Evolutionary conservation across 2,113 vertebrate genomes (phyloP), one percentile per base, ranked within the genome.

Genomic region (Ailurus styani): DNA sequence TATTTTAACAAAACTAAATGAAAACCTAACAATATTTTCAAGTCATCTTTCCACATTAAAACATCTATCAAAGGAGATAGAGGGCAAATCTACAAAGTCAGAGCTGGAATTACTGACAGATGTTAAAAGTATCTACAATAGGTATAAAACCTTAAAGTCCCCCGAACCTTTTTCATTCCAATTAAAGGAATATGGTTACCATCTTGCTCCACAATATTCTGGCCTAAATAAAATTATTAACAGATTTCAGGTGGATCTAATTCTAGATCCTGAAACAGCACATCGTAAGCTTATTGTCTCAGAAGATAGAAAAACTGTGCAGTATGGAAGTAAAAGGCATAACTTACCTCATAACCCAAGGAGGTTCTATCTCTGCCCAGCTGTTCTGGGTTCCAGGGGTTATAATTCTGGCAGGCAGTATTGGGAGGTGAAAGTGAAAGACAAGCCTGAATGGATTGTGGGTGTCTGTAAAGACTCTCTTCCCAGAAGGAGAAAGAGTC

Each of bases 231-330:
- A 45, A 90, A 93, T 98, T 73, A 90, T 94, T 40, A 54, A 54
- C 34, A 25, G 0, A 45, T 97, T 98, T 87, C 75, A 96, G 14
- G 91, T 91, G 7, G 91, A 94, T 37, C 45, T 98, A 21, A 45
- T 93, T 66, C 97, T 98, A 62, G 98, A 98, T 95, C 95, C 96
- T 73, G 92, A 95, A 55, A 98, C 97, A 31, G 98, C 97, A n/a
- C 92, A 97, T 78, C 45, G 75, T n/a, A 97, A 90, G n/a, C 93
- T 98, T 52, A 11, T 9, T 25, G 34, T 98, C 50, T 98, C 97
- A 1, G 86, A 88, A 78, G 97, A 98, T 45, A 83, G 87, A 37
- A 98, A 96, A 73, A 20, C 83, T 40, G 97, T 97, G 40, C 34
- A 2, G 1, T 97, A 82, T 31, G 87, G 90, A 40, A 87, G 29